Conservation (phyloP, 2,888 invertebrate genomes). For the Papilio demoleus region DNA sequence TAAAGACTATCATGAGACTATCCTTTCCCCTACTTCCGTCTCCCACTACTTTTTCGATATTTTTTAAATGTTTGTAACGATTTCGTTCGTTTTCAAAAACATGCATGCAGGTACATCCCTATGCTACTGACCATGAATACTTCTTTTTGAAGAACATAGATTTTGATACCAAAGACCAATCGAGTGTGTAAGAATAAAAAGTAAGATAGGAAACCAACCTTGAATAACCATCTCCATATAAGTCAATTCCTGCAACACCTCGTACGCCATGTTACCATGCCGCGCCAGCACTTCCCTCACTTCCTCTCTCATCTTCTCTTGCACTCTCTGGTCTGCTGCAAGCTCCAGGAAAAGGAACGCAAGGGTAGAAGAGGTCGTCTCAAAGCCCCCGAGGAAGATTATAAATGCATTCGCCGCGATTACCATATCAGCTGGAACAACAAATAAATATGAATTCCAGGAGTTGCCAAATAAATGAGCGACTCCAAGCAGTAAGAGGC, state of each 20-base stretch:
- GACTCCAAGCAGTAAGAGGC: no score
- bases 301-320: conserved; percentile 78
- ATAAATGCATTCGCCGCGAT: conserved; percentile 84
- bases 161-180: no score
- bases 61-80: no score
- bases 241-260: conserved; percentile 77
- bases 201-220: conserved; percentile 57
- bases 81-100: no score
- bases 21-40: no score
- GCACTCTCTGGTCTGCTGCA: conserved; percentile 78
- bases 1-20: no score
- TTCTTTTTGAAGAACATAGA: no score
- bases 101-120: no score
- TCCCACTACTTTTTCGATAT: no score
- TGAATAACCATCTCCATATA: conserved; percentile 84
- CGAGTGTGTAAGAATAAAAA: no score
- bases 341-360: conserved; percentile 83
- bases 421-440: conserved; percentile 75
- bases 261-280: conserved; percentile 74
- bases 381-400: conserved; percentile 85
- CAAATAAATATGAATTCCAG: background rate
- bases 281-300: conserved; percentile 65
- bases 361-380: conserved; percentile 84
- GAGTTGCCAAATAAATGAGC: no score
- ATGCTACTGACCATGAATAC: no score